Base-by-base conservation (phyloP, 1,140 invertebrate genomes). In the Limonius californicus region DNA sequence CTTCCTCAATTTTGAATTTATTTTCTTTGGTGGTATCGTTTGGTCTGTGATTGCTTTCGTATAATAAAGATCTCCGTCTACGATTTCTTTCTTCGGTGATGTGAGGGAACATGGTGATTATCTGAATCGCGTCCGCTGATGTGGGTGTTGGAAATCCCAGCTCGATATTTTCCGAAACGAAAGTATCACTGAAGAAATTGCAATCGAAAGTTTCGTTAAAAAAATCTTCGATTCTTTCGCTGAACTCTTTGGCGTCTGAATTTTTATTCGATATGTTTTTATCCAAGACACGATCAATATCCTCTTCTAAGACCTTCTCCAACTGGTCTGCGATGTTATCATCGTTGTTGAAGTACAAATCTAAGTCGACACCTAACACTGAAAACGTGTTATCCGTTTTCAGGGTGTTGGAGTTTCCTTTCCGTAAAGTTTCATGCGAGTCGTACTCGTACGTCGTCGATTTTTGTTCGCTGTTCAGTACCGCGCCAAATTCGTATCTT, bases 61-160 rank as follows among this genome's bases (percentile, higher is more conserved):
- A 76, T 0, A 76, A 61, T 1, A 75, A 32, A 8, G 70, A 72
- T 30, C 75, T 45, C 43, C 75, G 61, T 53, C 73, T 66, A 39
- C 69, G 42, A 42, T 76, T 76, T 62, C 67, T 74, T 50, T 76
- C 73, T 7, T 75, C 73, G 47, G 64, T 64, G 42, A 76, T 73
- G 56, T 76, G 73, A 8, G 74, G 74, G 63, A 75, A 76, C 70
- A 74, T 72, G 27, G 67, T 69, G 2, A 72, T 50, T 8, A 73
- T 70, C n/a, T 69, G 62, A 0, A 62, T 32, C 0, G 61, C 55
- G 11, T 65, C 54, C 14, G 42, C 27, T 20, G 57, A 7, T 18
- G 45, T 21, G 2, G 45, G 16, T 16, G 45, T 18, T 16, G 54
- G 42, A 4, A 65, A 20, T 21, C 55, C 55, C 8, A 55, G 21